Evolutionary conservation across 2,113 vertebrate genomes (phyloP).

Genomic region (Corythaeola cristata): DNA sequence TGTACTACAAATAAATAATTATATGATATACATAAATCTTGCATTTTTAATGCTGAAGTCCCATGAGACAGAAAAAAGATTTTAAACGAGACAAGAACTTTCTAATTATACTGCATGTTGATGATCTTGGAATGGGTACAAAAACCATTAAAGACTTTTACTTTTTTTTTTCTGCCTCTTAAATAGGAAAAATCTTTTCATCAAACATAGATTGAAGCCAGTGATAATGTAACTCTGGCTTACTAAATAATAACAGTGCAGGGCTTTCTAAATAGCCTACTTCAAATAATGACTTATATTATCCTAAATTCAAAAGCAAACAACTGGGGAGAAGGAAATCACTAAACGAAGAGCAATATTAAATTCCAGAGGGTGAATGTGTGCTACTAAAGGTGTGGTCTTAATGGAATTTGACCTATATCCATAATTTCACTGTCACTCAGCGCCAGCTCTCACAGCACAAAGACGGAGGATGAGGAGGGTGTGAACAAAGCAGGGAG

Average conservation of each 20-base stretch:
- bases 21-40: constrained; percentile 64
- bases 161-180: constrained; percentile 45
- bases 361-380: constrained; percentile 63
- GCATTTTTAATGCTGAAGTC: constrained; percentile 56
- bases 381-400: constrained; percentile 49
- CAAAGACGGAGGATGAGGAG: not conserved
- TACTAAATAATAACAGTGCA: constrained; percentile 68
- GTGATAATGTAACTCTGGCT: constrained; percentile 67
- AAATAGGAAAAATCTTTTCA: constrained; percentile 73
- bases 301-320: constrained; percentile 70
- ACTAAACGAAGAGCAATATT: constrained; percentile 47
- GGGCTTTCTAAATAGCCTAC: constrained; percentile 67
- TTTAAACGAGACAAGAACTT: constrained; percentile 69
- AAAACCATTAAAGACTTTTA: constrained; percentile 68
- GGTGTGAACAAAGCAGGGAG: not conserved
- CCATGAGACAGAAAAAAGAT: constrained; percentile 64
- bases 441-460: not conserved
- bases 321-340: constrained; percentile 64
- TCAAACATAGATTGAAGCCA: constrained; percentile 71
- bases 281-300: constrained; percentile 72
- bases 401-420: constrained; percentile 56
- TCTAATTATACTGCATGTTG: constrained; percentile 69
- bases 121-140: constrained; percentile 72
- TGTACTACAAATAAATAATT: constrained; percentile 65
- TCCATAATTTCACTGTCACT: constrained; percentile 55